A percentile compares a stretch with the other conserved stretches of the same genome.
These are phyloP conservation scores for Amphipoea lucens DNA, from an alignment of 2,888 invertebrate genomes.

Conservation along the genomic window DNA sequence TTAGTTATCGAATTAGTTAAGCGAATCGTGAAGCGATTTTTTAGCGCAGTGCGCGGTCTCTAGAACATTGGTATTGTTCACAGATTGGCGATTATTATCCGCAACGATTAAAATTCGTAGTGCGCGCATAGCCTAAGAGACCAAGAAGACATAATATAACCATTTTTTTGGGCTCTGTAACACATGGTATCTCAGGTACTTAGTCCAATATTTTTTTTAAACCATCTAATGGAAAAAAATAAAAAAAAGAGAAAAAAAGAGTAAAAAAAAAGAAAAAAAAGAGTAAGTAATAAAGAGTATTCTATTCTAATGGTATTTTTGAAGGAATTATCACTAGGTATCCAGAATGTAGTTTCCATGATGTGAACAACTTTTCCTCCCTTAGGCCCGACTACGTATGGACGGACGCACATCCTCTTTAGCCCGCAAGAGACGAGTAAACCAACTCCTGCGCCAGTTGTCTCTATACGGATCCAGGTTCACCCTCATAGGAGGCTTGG, in stretches of 20 bases:
- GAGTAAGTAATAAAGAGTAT: no score
- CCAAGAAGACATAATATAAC: background rate
- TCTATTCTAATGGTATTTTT: background rate
- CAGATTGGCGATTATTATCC: no score
- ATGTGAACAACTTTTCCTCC: background rate
- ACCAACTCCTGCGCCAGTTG: slow-evolving; percentile 93
- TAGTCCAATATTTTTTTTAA: background rate
- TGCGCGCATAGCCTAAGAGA: no score
- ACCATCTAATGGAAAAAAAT: background rate
- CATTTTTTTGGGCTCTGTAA: background rate
- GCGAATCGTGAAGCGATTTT: no score
- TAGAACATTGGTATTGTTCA: no score
- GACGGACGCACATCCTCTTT: slow-evolving; percentile 91
- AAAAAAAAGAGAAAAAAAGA: no score
- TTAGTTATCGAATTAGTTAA: no score
- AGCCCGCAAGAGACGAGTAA: slow-evolving; percentile 92
- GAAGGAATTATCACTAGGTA: background rate
- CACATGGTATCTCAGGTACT: background rate
- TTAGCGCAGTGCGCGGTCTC: no score
- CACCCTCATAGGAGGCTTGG: slow-evolving; percentile 94
- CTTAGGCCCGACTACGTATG: slow-evolving; percentile 94
- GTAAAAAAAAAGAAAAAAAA: no score
- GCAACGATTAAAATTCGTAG: no score
- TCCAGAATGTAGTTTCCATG: background rate
- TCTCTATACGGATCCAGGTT: slow-evolving; percentile 93